Conservation (phyloP, 2,888 invertebrate species). For the Cosmia trapezina region DNA sequence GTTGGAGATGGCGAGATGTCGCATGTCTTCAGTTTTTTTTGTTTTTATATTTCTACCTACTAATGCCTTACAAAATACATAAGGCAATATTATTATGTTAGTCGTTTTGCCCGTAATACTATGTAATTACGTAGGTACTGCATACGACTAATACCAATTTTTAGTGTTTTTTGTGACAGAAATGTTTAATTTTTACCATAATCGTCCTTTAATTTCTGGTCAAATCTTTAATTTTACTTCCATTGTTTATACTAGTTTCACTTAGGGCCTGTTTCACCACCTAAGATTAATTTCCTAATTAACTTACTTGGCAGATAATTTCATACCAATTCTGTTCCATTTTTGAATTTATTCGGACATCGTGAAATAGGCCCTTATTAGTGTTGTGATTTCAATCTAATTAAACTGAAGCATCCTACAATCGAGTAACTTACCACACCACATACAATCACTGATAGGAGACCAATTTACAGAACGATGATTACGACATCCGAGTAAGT, state of each 20-base stretch:
- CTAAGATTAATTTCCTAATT: no score
- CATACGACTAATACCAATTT: neutral
- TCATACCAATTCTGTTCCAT: no score
- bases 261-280: no score
- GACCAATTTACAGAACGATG: constrained; percentile 46
- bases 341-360: no score
- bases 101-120: neutral
- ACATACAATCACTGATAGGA: constrained; percentile 39
- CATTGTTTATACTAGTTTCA: neutral
- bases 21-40: neutral
- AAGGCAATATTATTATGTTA: constrained; percentile 8
- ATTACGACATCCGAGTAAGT: constrained; percentile 61
- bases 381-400: constrained; percentile 17
- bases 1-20: neutral
- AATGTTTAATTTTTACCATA: neutral
- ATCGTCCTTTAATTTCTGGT: neutral
- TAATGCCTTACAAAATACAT: constrained; percentile 24
- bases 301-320: no score
- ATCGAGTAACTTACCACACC: constrained; percentile 23
- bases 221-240: neutral
- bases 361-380: neutral
- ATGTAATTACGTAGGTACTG: neutral
- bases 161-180: neutral
- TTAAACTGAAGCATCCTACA: constrained; percentile 13
- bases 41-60: neutral